Evolutionary conservation across 2,888 invertebrate species (phyloP), one percentile per base, ranked within the genome.

Genomic region (Protophormia terraenovae): DNA sequence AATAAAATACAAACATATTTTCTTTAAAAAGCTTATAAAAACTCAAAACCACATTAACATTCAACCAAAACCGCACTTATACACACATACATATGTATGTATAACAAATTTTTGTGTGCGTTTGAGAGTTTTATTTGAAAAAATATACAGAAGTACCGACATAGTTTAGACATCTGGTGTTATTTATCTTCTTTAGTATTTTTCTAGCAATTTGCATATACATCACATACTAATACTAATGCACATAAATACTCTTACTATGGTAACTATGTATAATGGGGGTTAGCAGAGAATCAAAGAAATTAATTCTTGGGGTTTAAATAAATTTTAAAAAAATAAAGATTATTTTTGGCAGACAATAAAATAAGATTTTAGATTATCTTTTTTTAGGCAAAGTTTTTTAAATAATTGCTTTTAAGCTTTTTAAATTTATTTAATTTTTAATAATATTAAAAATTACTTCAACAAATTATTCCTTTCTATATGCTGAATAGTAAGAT

Each of bases 171-270:
- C 82, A 76, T 71, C 53, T 76, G 81, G 62, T 67, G 66, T 77
- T 84, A 73, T 83, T 83, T 79, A 84, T 84, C 45, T 73, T 64
- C 29, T 58, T 76, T 76, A 55, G 62, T 82, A 75, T 76, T 76
- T 67, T 76, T 82, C 45, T 50, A 82, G 12, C 69, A 53, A 82
- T 71, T 76, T 82, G 69, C 55, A 62, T 71, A 55, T 35, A 76
- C 55, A 64, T 64, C 62, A 71, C 32, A 27, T 53, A 55, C 53
- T 71, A 50, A 60, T 41, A 22, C 35, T 24, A 47, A 60, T 35
- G 22, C 24, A 12, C 29, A 35, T 19, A 60, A 69, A 35, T 38
- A 22, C 19, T 29, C 7, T 27, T 38, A 38, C 50, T 24, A 8
- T 3, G n/a, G 27, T 7, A 62, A 72, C 22, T 41, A 24, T 0